A percentile compares a stretch with the other conserved stretches of the same genome.
Evolutionary conservation across 2,888 invertebrate species (phyloP).

Genomic region (Neoitamus cyanurus): DNA sequence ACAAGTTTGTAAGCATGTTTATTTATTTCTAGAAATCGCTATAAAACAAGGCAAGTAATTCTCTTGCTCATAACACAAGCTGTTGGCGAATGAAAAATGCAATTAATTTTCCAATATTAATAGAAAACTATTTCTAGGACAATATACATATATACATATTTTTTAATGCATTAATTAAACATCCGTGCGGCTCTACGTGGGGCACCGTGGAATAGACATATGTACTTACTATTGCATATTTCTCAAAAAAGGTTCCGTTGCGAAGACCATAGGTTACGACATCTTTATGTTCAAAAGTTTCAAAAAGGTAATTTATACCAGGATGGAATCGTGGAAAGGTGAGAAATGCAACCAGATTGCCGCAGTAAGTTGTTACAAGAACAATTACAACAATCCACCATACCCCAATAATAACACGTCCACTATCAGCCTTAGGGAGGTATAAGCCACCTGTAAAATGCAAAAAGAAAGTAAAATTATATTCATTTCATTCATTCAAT

Average conservation of each 20-base stretch:
- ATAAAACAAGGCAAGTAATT: no score
- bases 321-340: slow-evolving; percentile 81
- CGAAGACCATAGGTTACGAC: slow-evolving; percentile 81
- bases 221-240: slow-evolving; percentile 69
- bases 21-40: no score
- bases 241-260: slow-evolving; percentile 80
- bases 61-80: no score
- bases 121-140: no score
- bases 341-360: slow-evolving; percentile 90
- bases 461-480: no score
- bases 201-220: no score
- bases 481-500: no score
- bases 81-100: no score
- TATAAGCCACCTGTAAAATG: slow-evolving; percentile 81
- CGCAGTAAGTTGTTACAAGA: slow-evolving; percentile 90
- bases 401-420: slow-evolving; percentile 84
- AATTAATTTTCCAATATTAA: no score
- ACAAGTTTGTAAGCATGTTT: no score
- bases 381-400: slow-evolving; percentile 95
- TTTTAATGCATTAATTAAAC: no score
- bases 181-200: no score
- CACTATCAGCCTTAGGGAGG: slow-evolving; percentile 86
- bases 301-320: slow-evolving; percentile 61
- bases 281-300: slow-evolving; percentile 67
- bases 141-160: not conserved